Base-by-base conservation (phyloP, 2,797 vertebrate genomes). In the Poeciliopsis paucimaculata region DNA sequence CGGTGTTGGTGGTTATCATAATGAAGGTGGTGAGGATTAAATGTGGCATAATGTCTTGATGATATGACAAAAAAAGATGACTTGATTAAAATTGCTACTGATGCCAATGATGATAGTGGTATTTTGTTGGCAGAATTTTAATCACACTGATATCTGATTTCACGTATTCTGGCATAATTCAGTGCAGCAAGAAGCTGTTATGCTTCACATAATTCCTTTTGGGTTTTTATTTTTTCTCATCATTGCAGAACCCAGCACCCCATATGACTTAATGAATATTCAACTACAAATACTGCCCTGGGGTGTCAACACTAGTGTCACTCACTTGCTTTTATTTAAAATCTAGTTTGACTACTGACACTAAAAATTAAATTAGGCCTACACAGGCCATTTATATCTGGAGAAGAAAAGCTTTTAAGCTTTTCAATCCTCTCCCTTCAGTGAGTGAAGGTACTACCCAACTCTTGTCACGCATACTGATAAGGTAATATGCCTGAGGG, bases 41-140 rank as follows among this genome's bases (percentile, higher is more conserved):
- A 91, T 83, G 82, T 88, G 82, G 87, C 74, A 86, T 87, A 87
- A 90, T 88, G 86, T 84, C 89, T 89, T 78, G 80, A 88, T 83
- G 76, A 87, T 87, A 82, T 71, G 81, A 85, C 84, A 81, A 79
- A 83, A 85, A 85, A 85, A 78, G 87, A 91, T 74, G 86, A 91
- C 90, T 88, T 94, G 92, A 93, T 94, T 94, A 90, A 93, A 93
- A 93, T 91, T 88, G 84, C 89, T 82, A 75, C 87, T 79, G 91
- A 93, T 92, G 84, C 84, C 80, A 73, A 84, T 53, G 90, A 89
- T 89, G 88, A 93, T 87, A 87, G 85, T 78, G 80, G 70, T 77
- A 77, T 88, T 92, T 87, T 85, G 75, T 87, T 84, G 82, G 79
- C 82, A 76, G 72, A 77, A 76, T 88, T 91, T 88, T 87, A 89